Evolutionary conservation across 1,140 invertebrate genomes (phyloP), one percentile per base, ranked within the genome.

Genomic region (Rhagoletis pomonella): DNA sequence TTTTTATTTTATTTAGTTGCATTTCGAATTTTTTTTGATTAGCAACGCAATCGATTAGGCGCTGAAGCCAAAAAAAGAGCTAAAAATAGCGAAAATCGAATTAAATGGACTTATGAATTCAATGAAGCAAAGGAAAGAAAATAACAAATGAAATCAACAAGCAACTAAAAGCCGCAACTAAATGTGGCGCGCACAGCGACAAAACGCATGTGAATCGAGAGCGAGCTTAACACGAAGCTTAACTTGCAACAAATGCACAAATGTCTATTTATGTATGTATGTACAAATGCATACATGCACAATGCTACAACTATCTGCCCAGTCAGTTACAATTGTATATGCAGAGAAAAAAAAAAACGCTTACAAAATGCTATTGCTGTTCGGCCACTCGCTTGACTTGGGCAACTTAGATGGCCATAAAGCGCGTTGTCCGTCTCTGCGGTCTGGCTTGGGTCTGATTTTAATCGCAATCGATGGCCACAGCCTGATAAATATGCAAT

Each of bases 401-500:
- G 29, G 39, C 67, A 42, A 73, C 73, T 55, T 81, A 42, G 47
- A 19, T 81, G 73, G 73, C 73, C 73, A 81, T 50, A 81, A 55
- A 81, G 47, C 73, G 47, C 29, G 29, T 29, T 29, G 29, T 6
- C 19, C 10, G 47, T 42, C 69, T 19, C 44, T 55, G 73, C 73
- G 73, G 17, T 10, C n/a, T n/a, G 47, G 73, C 47, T 55, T 77
- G 73, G 73, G 73, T n/a, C 47, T 29, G 73, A 81, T 81, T 81
- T 81, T 81, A 81, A 81, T 81, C 73, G 73, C 73, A 81, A 81
- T 81, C 73, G 73, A 81, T 81, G 73, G 73, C 73, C 73, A 55
- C 73, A 81, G 29, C 73, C 9, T 81, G 73, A 81, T 81, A 81
- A 81, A 81, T 81, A 81, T 81, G 73, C 44, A 81, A 55, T 81